These are phyloP conservation scores for Sarcophaga bullata DNA, from an alignment of 1,140 invertebrate species.

Conservation along the genomic window DNA sequence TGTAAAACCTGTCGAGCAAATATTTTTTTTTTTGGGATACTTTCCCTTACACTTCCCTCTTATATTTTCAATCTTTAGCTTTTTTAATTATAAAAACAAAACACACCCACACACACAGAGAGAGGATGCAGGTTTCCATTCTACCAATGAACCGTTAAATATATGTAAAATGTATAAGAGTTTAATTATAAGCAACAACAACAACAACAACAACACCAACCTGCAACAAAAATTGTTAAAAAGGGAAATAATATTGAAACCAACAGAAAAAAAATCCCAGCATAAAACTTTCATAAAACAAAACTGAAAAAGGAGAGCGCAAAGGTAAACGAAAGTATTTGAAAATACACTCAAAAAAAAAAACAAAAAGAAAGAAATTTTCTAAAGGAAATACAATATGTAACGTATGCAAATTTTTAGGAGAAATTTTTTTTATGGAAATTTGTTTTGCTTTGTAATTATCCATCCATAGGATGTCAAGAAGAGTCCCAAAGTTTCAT, in stretches of 20 bases:
- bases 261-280: background rate
- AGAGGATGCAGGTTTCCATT: background rate
- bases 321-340: slow-evolving; percentile 4
- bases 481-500: too few relatives aligned
- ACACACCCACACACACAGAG: background rate
- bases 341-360: background rate
- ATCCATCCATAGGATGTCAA: too few relatives aligned
- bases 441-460: too few relatives aligned
- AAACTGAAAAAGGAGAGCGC: background rate
- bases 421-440: too few relatives aligned
- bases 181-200: background rate
- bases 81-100: background rate
- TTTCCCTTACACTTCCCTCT: background rate
- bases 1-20: background rate
- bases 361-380: background rate
- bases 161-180: background rate
- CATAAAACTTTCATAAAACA: background rate
- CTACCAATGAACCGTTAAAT: background rate
- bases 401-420: too few relatives aligned
- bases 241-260: too few relatives aligned
- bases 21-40: background rate
- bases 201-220: background rate
- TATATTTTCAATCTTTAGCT: too few relatives aligned
- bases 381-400: background rate
- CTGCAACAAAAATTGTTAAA: background rate